Evolutionary conservation across 1,140 invertebrate species (phyloP).

Genomic region (Drosophila guanche): DNA sequence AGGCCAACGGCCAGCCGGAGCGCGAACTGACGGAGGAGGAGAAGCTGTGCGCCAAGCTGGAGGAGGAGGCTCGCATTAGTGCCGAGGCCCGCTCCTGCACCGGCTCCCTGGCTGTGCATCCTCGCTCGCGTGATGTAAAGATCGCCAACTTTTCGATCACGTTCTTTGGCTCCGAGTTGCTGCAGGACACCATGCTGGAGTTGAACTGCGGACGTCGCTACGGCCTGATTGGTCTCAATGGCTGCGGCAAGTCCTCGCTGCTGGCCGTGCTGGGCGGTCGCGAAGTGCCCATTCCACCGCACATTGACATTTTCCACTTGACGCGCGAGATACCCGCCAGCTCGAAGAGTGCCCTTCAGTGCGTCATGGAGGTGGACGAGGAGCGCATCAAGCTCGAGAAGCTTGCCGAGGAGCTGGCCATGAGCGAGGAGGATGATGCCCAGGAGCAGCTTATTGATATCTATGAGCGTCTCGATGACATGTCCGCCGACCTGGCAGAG

Average conservation of each 20-base stretch:
- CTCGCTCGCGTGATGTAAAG: constrained; percentile 97
- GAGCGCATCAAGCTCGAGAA: constrained; percentile 96
- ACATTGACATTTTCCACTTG: constrained; percentile 99
- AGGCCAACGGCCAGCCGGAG: constrained; percentile 76
- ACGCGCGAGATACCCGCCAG: constrained; percentile 98
- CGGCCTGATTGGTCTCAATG: constrained; percentile 98
- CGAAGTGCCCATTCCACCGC: constrained; percentile 97
- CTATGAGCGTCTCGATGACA: constrained; percentile 98
- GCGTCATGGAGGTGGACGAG: constrained; percentile 99
- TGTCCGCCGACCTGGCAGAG: constrained; percentile 97
- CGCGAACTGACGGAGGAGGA: constrained; percentile 87
- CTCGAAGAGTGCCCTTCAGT: constrained; percentile 95
- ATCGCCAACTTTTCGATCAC: constrained; percentile 99
- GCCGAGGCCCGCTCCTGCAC: constrained; percentile 97
- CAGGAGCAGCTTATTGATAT: constrained; percentile 99
- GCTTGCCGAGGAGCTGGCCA: constrained; percentile 94
- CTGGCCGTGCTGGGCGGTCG: constrained; percentile 95
- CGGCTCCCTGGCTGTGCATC: constrained; percentile 96
- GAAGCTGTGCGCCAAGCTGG: constrained; percentile 93
- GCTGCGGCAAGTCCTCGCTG: constrained; percentile 97
- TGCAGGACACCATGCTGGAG: constrained; percentile 98
- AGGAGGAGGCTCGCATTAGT: constrained; percentile 94
- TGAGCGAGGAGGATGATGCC: constrained; percentile 94
- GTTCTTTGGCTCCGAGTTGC: constrained; percentile 97
- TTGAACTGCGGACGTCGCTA: constrained; percentile 98